A percentile compares a stretch with the other conserved stretches of the same genome.
Evolutionary conservation across 1,140 invertebrate genomes (phyloP).

Genomic region (Musca vetustissima): DNA sequence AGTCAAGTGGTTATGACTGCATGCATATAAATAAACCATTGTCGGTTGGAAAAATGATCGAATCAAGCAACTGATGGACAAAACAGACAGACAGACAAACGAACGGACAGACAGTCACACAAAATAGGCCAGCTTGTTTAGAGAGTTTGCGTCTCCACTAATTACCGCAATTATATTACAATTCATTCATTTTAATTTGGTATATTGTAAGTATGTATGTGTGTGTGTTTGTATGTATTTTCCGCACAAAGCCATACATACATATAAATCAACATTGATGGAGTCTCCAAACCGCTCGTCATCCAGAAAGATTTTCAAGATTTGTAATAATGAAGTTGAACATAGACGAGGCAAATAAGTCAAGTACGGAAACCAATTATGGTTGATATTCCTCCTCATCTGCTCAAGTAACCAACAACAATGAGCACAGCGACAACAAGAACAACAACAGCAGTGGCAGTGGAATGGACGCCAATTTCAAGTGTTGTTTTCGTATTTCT

Average conservation of each 20-base stretch:
- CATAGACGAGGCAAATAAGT: not conserved
- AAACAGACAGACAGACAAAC: not conserved
- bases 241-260: too few relatives aligned
- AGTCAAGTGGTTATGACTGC: constrained; percentile 13
- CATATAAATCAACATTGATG: too few relatives aligned
- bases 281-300: too few relatives aligned
- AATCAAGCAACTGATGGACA: not conserved
- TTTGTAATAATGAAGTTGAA: not conserved
- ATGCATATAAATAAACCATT: too few relatives aligned
- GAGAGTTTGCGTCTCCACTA: constrained; percentile 12
- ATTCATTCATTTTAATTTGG: constrained; percentile 1
- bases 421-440: not conserved
- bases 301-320: too few relatives aligned
- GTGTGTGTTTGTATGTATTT: too few relatives aligned
- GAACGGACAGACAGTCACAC: not conserved
- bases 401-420: not conserved
- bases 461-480: constrained; percentile 12
- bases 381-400: too few relatives aligned
- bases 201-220: too few relatives aligned
- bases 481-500: constrained; percentile 8
- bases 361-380: constrained; percentile 5
- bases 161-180: constrained; percentile 15
- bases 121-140: constrained; percentile 7
- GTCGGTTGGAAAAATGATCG: too few relatives aligned
- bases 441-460: not conserved